phyloP scores from a whole-genome alignment of 2,888 invertebrate genomes.

The Thysanoteuthis rhombus region DNA sequence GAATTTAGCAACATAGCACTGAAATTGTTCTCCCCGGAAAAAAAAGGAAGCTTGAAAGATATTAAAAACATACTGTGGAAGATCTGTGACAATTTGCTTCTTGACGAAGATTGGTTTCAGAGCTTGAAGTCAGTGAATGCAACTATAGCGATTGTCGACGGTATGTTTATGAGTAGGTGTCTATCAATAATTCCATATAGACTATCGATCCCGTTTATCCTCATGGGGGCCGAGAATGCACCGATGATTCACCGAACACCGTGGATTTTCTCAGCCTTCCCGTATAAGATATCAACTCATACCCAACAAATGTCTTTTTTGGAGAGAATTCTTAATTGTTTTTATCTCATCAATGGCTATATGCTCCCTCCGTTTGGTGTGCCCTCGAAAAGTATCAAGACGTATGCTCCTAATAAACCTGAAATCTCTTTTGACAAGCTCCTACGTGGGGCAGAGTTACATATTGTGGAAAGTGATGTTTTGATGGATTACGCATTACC shows the following conservation, averaged over 20 bases:
- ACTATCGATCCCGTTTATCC: background rate
- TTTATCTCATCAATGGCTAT: background rate
- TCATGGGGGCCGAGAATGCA: background rate
- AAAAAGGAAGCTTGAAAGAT: too few species aligned
- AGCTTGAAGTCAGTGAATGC: background rate
- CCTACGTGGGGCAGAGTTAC: constrained; percentile 36
- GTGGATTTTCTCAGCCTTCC: background rate
- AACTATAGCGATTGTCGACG: background rate
- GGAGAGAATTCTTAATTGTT: background rate
- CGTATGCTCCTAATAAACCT: constrained; percentile 35
- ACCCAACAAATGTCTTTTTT: background rate
- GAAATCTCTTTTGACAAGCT: constrained; percentile 31
- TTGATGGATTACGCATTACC: constrained; percentile 36
- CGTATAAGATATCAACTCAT: background rate
- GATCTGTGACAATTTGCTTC: background rate
- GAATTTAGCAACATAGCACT: background rate
- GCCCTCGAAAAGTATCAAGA: background rate
- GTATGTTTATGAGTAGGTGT: background rate
- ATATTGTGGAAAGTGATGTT: constrained; percentile 36
- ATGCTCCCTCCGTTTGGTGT: background rate
- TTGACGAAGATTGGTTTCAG: background rate
- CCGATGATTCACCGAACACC: background rate
- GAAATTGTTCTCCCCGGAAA: background rate
- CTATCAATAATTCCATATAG: background rate
- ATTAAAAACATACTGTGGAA: background rate